These are phyloP conservation scores for Lerema accius DNA, from an alignment of 1,140 invertebrate genomes.

Conservation along the genomic window DNA sequence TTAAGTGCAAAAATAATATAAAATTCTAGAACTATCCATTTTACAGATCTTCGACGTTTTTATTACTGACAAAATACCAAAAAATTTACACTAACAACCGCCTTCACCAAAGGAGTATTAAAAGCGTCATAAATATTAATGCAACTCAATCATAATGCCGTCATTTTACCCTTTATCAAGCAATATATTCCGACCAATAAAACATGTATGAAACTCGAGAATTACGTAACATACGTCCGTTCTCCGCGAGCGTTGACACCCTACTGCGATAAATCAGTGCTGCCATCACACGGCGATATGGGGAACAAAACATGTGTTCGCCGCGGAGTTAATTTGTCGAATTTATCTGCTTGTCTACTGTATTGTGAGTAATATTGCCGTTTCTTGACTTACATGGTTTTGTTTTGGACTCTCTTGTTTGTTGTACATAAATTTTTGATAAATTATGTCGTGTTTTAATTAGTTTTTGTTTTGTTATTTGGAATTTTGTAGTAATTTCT, in stretches of 20 bases:
- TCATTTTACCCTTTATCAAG: conserved; percentile 7
- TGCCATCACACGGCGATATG: conserved; percentile 75
- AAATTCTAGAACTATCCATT: too few species aligned
- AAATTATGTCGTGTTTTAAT: too few species aligned
- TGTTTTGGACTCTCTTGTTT: conserved; percentile 21
- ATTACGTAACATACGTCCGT: conserved; percentile 50
- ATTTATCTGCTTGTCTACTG: conserved; percentile 71
- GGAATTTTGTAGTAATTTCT: too few species aligned
- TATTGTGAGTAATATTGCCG: conserved; percentile 73
- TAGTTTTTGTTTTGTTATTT: too few species aligned
- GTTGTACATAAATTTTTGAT: too few species aligned
- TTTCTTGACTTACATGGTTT: conserved; percentile 35
- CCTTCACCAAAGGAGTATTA: neutral
- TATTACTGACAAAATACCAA: too few species aligned
- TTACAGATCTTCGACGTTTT: too few species aligned
- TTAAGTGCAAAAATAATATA: too few species aligned
- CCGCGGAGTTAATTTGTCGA: conserved; percentile 78
- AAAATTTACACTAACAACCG: too few species aligned
- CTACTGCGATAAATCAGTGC: conserved; percentile 76
- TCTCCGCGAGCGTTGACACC: conserved; percentile 45
- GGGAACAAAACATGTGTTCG: conserved; percentile 80
- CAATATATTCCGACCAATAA: conserved; percentile 20
- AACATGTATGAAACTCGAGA: conserved; percentile 47
- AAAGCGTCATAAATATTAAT: conserved; percentile 10
- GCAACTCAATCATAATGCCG: conserved; percentile 11